Percentiles rank a stretch among this genome's conserved stretches.
Conservation (phyloP, 2,888 invertebrate genomes). For the Trissolcus japonicus region DNA sequence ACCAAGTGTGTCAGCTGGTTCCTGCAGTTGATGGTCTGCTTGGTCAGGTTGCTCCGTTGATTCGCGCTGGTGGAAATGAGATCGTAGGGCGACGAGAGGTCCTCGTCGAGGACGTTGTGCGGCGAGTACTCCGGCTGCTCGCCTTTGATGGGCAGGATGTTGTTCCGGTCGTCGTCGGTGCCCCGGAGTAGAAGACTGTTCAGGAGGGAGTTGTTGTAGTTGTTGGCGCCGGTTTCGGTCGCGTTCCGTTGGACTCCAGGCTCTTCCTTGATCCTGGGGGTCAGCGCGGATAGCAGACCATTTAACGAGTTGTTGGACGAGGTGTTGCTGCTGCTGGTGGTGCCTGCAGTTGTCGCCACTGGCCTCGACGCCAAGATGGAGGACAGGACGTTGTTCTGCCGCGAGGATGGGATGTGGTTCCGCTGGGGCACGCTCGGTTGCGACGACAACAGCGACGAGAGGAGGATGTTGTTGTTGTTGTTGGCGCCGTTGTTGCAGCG, state of each 20-base stretch:
- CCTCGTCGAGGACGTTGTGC: conserved; percentile 65
- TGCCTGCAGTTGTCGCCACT: conserved; percentile 42
- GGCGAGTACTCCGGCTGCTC: conserved; percentile 63
- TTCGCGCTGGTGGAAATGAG: conserved; percentile 62
- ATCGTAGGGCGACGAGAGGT: conserved; percentile 67
- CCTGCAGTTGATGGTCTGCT: conserved; percentile 20
- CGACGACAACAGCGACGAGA: conserved; percentile 62
- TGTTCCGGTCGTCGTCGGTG: conserved; percentile 55
- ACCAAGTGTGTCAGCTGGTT: conserved; percentile 32
- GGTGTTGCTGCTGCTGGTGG: conserved; percentile 50
- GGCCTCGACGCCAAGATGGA: conserved; percentile 61
- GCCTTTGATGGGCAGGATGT: conserved; percentile 54
- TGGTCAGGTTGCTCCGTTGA: conserved; percentile 47
- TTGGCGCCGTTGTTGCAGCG: conserved; percentile 19
- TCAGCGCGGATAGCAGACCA: conserved; percentile 65
- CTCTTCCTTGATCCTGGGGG: conserved; percentile 68
- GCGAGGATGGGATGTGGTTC: conserved; percentile 21
- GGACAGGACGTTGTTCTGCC: conserved; percentile 61
- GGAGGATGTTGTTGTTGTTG: conserved; percentile 51
- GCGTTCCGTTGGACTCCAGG: conserved; percentile 51
- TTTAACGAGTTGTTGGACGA: conserved; percentile 66
- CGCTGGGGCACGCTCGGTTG: conserved; percentile 50
- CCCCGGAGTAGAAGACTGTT: conserved; percentile 30
- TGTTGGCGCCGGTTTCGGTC: conserved; percentile 49
- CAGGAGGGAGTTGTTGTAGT: conserved; percentile 57